Base-by-base conservation (phyloP, 2,113 vertebrate genomes). In the Fulica atra region DNA sequence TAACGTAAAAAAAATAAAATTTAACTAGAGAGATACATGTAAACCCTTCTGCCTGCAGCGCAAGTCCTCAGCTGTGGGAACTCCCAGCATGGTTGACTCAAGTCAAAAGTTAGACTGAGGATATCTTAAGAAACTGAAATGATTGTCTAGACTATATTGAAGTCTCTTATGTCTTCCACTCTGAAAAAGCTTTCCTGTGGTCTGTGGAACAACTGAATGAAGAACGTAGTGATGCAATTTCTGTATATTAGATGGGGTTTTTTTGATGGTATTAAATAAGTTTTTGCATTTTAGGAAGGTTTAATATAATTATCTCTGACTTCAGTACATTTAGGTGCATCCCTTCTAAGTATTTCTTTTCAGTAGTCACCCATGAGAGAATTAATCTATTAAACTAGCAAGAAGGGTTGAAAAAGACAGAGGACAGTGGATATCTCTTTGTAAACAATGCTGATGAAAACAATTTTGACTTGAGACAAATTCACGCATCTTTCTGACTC, bases 281-380 rank as follows among this genome's bases (percentile, higher is more conserved):
- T 92, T 95, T 89, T 69, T 91, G 91, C 78, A 92, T 95, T 93
- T 97, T 95, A 84, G 96, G 77, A 84, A 87, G 89, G 57, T 54
- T 85, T 91, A 91, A 89, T 68, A 51, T n/a, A 91, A 95, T 92
- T 91, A 81, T 65, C 57, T 94, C 85, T 85, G 53, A 79, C 69
- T 81, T 92, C 74, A 65, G 48, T 44, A 53, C 3, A 2, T 82
- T 87, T 85, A 87, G 88, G 28, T 82, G 40, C 81, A 87, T 82
- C 53, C 38, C 71, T 89, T 78, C 64, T 9, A 78, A 51, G 56
- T 64, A 69, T 71, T 89, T 89, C 40, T 91, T 72, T 28, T 87
- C 69, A 79, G 77, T 61, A 94, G 73, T 76, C 40, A 87, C 48
- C 60, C 89, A 79, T 9, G 81, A 96, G 66, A 81, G 35, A 85